Base-by-base conservation (phyloP, 2,888 invertebrate species). In the Hipparchia sbordonii region DNA sequence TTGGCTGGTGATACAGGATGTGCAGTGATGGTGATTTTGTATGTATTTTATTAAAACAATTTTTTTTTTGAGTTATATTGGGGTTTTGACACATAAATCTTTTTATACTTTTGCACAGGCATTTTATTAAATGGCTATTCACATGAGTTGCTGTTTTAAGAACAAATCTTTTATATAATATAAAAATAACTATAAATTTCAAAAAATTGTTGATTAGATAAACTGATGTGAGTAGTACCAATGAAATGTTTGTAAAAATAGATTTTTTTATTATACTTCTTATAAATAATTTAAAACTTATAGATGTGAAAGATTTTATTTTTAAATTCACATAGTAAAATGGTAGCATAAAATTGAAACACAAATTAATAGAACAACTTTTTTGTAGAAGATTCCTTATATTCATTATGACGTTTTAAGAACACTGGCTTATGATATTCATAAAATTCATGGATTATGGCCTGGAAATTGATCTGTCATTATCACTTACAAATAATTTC, bases 21-120 rank as follows among this genome's bases (percentile, higher is more conserved):
- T 84, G 88, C 85, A 88, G 89, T 86, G 90, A 83, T 84, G 91
- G 90, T 92, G 91, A 89, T 85, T 84, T 93, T 90, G 92, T 93
- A 93, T 93, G 93, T 93, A 93, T 93, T 87, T 87, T 85, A 82
- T 83, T 85, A 79, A 84, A 86, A 83, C 85, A 86, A 88, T 87
- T 85, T 86, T 82, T 39, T 39, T 80, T 79, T 84, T 87, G 85
- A 81, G 82, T 84, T 82, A 81, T 77, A 76, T 79, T 81, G 82
- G 79, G 82, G 78, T 80, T 81, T 78, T 76, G 75, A 69, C 6
- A 69, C n/a, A 52, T 73, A 72, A 77, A 57, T 76, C 76, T 75
- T 74, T 73, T 68, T 72, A 65, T 70, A 73, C 75, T 67, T 72
- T 69, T 46, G 56, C 39, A 59, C 69, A 66, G 56, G 54, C 67